Base-by-base conservation (phyloP, 37 sponge, comb jelly and placozoan species). In the Halisarca cf. caerulea region DNA sequence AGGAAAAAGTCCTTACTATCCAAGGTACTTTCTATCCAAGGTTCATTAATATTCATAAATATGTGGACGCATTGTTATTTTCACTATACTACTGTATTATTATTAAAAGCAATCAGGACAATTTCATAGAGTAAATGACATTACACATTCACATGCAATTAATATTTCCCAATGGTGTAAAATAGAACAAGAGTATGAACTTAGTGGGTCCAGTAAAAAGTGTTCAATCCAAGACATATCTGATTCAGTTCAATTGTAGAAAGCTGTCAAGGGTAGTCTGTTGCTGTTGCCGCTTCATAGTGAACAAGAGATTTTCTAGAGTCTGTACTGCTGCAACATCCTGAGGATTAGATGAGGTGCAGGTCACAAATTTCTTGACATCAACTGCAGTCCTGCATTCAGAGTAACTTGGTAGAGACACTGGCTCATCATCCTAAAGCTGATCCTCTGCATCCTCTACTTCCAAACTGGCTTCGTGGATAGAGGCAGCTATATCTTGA, bases 401-500 rank as follows among this genome's bases (percentile, higher is more conserved):
- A 41, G 74, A 36, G 43, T 72, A 41, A 5, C 38, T 72, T 72
- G 74, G 74, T 41, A 36, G 9, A 32, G 38, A 41, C 40, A 72
- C 74, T 14, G 74, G 74, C 34, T 34, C 74, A 30, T 72, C 74
- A 41, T 72, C 74, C 9, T 72, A 34, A 36, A 72, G 74, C 40
- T 27, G 40, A 41, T 41, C 40, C 74, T 36, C 43, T 32, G 42
- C 23, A 32, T 36, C 43, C 7, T 8, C 40, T 61, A 27, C 5
- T 27, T 61, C 64, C 51, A 7, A 23, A 61, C 15, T 27, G 30
- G 64, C 15, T 61, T 61, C 64, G 5, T 27, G 64, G 64, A 61
- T 27, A 61, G 64, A 61, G 64, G 64, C 64, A 61, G 64, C 64
- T 61, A 61, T 61, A 23, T 61, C 64, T 61, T 61, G 28, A 61